Evolutionary conservation across 2,888 invertebrate genomes (phyloP).

Genomic region (Lasioglossum villosulum): DNA sequence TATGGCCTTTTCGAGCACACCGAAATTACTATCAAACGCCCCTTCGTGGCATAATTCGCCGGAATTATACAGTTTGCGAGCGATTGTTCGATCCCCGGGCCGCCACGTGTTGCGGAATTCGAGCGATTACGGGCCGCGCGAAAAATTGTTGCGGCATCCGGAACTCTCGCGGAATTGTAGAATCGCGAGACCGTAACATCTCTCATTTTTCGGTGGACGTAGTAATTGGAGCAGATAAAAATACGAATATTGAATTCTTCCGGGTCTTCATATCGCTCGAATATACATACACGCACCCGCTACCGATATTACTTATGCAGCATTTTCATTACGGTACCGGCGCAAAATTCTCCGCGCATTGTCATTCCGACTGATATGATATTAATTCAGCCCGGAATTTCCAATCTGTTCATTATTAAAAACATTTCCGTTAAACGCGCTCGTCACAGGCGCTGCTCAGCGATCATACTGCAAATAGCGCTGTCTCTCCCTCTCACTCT

Average conservation of each 20-base stretch:
- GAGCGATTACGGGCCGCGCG: neutral
- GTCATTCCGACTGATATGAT: neutral
- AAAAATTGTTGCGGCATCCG: neutral
- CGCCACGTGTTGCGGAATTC: neutral
- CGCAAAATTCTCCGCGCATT: neutral
- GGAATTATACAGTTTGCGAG: constrained; percentile 5
- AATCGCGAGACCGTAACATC: neutral
- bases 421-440: constrained; percentile 12
- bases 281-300: neutral
- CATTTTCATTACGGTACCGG: neutral
- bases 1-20: neutral
- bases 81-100: neutral
- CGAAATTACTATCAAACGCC: neutral
- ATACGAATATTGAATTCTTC: neutral
- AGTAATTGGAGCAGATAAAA: neutral
- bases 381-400: constrained; percentile 27
- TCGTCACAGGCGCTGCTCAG: neutral
- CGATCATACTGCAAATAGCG: neutral
- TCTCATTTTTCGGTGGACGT: neutral
- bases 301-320: neutral
- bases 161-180: neutral
- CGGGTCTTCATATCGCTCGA: neutral
- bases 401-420: constrained; percentile 30
- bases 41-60: neutral
- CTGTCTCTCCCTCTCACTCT: neutral